phyloP scores from a whole-genome alignment of 1,140 invertebrate genomes.

The Papilio polytes region DNA sequence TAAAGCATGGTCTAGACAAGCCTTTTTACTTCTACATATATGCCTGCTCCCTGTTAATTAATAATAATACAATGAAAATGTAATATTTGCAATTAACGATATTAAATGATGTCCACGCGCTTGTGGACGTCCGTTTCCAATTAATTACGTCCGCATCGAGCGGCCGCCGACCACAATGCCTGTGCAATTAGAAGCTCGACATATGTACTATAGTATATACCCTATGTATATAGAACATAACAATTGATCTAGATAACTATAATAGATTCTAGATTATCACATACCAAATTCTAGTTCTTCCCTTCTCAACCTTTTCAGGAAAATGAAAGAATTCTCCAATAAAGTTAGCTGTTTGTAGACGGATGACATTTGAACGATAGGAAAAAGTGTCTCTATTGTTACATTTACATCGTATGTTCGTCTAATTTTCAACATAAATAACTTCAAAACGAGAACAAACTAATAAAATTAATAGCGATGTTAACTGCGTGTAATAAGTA shows the following conservation, averaged over 20 bases:
- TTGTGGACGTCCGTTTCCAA: constrained; percentile 44
- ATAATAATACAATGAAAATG: neutral
- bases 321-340: neutral
- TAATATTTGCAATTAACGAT: constrained; percentile 45
- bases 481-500: constrained; percentile 34
- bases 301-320: neutral
- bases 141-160: constrained; percentile 45
- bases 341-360: neutral
- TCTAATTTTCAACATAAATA: constrained; percentile 4
- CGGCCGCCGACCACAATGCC: constrained; percentile 17
- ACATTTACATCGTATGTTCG: neutral
- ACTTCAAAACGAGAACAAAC: constrained; percentile 6
- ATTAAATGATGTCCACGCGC: constrained; percentile 26
- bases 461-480: constrained; percentile 37
- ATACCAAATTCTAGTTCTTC: neutral
- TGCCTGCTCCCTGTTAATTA: neutral
- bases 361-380: too few relatives aligned
- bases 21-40: neutral
- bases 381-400: neutral
- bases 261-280: neutral
- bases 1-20: too few relatives aligned
- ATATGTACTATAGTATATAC: neutral
- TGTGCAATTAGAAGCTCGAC: constrained; percentile 31
- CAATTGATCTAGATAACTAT: neutral
- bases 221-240: neutral